Percentiles rank a stretch among this genome's conserved stretches.
These are phyloP conservation scores for Chascanopsetta lugubris DNA, from an alignment of 2,113 vertebrate genomes.

Conservation along the genomic window DNA sequence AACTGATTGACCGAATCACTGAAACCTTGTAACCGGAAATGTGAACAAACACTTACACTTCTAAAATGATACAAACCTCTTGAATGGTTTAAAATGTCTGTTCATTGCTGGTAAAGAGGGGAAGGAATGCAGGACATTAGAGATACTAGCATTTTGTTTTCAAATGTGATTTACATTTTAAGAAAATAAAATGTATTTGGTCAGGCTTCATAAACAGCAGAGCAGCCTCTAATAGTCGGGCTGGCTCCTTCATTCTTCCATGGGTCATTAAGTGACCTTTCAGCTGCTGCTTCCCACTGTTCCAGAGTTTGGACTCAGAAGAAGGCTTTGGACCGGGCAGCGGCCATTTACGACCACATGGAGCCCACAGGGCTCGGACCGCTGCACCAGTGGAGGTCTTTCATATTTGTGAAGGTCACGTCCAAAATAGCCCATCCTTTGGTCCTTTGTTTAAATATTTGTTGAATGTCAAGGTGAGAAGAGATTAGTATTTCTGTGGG, in stretches of 20 bases:
- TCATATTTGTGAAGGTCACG: slow-evolving; percentile 13
- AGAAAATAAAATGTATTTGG: neutral
- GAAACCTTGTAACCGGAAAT: too few relatives aligned
- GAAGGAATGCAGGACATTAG: too few relatives aligned
- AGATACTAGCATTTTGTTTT: neutral
- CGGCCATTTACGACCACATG: slow-evolving; percentile 2
- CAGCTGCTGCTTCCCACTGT: neutral
- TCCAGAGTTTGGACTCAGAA: neutral
- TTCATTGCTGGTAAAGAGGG: too few relatives aligned
- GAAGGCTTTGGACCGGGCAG: neutral
- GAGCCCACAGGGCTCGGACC: neutral
- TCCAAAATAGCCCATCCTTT: neutral
- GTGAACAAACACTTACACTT: too few relatives aligned
- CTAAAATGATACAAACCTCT: too few relatives aligned
- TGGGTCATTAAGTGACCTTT: slow-evolving; percentile 13
- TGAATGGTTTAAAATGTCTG: too few relatives aligned
- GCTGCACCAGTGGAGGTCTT: neutral
- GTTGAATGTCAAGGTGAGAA: slow-evolving; percentile 11
- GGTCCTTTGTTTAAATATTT: slow-evolving; percentile 13
- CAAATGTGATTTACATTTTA: neutral
- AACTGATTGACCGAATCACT: too few relatives aligned
- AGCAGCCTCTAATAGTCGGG: neutral
- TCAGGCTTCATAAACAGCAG: slow-evolving; percentile 4
- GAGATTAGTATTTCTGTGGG: neutral
- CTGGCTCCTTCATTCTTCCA: neutral